Evolutionary conservation across 2,113 vertebrate genomes (phyloP), one percentile per base, ranked within the genome.

Genomic region (Potamarius usumacintae): DNA sequence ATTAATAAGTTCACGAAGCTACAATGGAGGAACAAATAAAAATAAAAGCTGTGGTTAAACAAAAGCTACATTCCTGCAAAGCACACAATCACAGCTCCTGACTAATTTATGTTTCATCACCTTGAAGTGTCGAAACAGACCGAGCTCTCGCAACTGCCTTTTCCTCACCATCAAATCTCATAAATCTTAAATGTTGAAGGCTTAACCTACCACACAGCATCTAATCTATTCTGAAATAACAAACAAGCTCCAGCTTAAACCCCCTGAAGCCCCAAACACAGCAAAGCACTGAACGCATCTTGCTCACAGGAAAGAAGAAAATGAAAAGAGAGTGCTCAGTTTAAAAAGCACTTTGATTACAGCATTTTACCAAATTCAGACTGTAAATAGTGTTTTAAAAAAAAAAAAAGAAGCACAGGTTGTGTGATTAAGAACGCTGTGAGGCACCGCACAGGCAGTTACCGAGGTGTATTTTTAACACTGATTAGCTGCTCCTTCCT

Each of bases 391-490:
- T 84, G 52, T 12, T 88, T 84, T 18, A 74, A 58, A 72, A 42
- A 72, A 22, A 62, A 83, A 86, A 62, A 11, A 81, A 15, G 48
- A 25, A 77, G 58, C 52, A 48, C 53, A 25, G 72, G 27, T 67
- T 17, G 15, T 67, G 79, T 82, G 88, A 77, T 86, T 86, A 65
- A 53, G 71, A 60, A 34, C 10, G 58, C 69, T 69, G 84, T 2
- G 71, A 83, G 25, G 84, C 17, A 42, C 60, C 0, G 60, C 50
- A 83, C 30, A n/a, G 30, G 22, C 69, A 83, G 65, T 67, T 27
- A 63, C 87, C 18, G 60, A 79, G 86, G 67, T 87, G 65, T 81
- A 82, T 87, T 88, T 84, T 89, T 85, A 89, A 84, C 82, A 86
- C 67, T 84, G 82, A 85, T 89, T 77, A 82, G 86, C 34, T 50